Percentiles rank a stretch among this genome's conserved stretches.
These are phyloP conservation scores for Polypterus bichir DNA, from an alignment of 2,113 vertebrate species.

Conservation along the genomic window DNA sequence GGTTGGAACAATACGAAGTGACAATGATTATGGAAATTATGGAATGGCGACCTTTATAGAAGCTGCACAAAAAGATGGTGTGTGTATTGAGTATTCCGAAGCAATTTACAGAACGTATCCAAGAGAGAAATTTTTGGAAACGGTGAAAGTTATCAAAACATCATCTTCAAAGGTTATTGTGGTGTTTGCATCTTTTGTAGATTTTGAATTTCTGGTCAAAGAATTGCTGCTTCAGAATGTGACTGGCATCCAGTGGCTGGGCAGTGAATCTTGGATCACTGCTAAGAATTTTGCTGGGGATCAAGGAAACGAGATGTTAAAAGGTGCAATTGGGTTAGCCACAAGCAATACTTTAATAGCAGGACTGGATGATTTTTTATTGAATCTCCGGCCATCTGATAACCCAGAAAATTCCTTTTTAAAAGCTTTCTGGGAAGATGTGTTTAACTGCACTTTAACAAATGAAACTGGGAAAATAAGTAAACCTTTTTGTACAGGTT, in stretches of 20 bases:
- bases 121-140: neutral
- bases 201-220: neutral
- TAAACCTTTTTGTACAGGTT: slow-evolving; percentile 25
- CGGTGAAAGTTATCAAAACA: neutral
- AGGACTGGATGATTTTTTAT: slow-evolving; percentile 30
- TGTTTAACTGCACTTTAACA: slow-evolving; percentile 30
- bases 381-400: slow-evolving; percentile 29
- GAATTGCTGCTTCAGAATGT: slow-evolving; percentile 9
- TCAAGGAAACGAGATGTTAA: neutral
- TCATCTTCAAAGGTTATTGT: slow-evolving; percentile 2
- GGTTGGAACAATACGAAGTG: neutral
- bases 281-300: neutral
- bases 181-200: neutral
- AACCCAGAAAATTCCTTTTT: slow-evolving; percentile 22
- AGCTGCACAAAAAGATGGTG: neutral
- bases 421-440: slow-evolving; percentile 26
- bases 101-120: too few relatives aligned
- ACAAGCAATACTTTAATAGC: slow-evolving; percentile 26
- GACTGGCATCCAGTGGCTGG: slow-evolving; percentile 6
- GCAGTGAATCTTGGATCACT: slow-evolving; percentile 6
- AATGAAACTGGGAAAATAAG: slow-evolving; percentile 18
- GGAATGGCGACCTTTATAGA: neutral
- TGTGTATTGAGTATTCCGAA: too few relatives aligned
- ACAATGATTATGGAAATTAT: neutral
- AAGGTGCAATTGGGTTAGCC: slow-evolving; percentile 31